These are phyloP conservation scores for Eremobia ochroleuca DNA, from an alignment of 2,888 invertebrate species.

Conservation along the genomic window DNA sequence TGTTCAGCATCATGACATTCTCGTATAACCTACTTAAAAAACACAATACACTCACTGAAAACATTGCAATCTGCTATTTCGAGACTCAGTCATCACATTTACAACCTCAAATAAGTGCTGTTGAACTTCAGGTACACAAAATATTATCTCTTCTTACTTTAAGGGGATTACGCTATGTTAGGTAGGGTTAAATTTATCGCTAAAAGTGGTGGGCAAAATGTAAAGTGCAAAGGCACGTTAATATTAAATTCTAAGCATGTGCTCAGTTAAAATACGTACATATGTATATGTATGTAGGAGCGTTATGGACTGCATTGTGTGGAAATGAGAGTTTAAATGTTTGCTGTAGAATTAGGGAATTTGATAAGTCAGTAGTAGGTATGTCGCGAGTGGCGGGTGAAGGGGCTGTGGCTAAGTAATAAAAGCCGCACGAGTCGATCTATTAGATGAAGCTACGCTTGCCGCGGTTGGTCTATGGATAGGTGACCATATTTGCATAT, in stretches of 20 bases:
- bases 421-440: too few relatives aligned
- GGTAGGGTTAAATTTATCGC: constrained; percentile 43
- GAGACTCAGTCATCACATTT: neutral
- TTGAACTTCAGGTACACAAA: constrained; percentile 6
- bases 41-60: neutral
- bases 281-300: neutral
- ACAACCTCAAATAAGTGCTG: constrained; percentile 1
- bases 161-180: constrained; percentile 23
- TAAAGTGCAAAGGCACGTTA: constrained; percentile 37
- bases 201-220: constrained; percentile 34
- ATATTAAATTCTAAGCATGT: constrained; percentile 46
- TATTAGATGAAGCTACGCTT: too few relatives aligned
- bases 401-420: too few relatives aligned
- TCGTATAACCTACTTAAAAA: neutral
- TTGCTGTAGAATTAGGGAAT: constrained; percentile 5
- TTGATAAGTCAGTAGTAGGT: neutral
- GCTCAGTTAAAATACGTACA: constrained; percentile 8
- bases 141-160: constrained; percentile 27
- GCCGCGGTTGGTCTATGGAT: too few relatives aligned
- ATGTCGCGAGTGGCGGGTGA: too few relatives aligned
- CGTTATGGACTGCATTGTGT: constrained; percentile 16
- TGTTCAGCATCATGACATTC: neutral
- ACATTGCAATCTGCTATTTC: neutral
- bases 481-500: too few relatives aligned
- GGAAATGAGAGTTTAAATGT: constrained; percentile 23